Conservation (phyloP, 1,140 invertebrate genomes). For the Odontomachus brunneus region DNA sequence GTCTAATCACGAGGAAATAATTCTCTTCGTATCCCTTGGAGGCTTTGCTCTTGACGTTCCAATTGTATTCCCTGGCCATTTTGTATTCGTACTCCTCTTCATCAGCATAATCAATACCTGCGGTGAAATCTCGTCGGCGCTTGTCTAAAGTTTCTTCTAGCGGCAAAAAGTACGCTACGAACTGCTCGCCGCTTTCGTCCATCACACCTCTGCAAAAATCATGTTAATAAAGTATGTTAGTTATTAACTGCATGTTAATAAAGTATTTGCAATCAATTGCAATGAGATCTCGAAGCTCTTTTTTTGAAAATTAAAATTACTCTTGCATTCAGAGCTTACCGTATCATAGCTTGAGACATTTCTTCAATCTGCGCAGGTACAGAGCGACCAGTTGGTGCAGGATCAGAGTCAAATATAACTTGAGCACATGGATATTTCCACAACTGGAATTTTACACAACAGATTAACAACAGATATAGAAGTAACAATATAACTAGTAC, state of each 20-base stretch:
- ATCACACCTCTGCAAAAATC: constrained; percentile 93
- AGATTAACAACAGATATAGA: neutral
- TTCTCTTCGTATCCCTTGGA: constrained; percentile 99
- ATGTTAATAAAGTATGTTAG: no score
- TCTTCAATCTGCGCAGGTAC: constrained; percentile 96
- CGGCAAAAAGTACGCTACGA: constrained; percentile 99
- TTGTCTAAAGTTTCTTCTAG: constrained; percentile 96
- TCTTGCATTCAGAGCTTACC: constrained; percentile 84
- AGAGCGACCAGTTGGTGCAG: constrained; percentile 92
- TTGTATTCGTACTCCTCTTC: constrained; percentile 98
- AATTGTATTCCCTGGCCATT: constrained; percentile 98
- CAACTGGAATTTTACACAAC: constrained; percentile 85
- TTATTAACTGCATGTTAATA: no score
- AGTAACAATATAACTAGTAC: neutral
- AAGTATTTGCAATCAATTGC: no score
- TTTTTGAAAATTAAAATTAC: neutral
- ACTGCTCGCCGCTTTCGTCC: constrained; percentile 99
- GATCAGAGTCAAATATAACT: constrained; percentile 99
- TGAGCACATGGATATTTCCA: constrained; percentile 99
- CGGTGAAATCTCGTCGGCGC: constrained; percentile 92
- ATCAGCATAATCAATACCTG: constrained; percentile 93
- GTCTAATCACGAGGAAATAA: constrained; percentile 97
- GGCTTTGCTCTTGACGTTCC: constrained; percentile 99
- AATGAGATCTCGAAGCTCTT: no score
- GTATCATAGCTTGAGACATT: constrained; percentile 99